phyloP scores from a whole-genome alignment of 2,888 invertebrate genomes.

The Drosophila pegasa region DNA sequence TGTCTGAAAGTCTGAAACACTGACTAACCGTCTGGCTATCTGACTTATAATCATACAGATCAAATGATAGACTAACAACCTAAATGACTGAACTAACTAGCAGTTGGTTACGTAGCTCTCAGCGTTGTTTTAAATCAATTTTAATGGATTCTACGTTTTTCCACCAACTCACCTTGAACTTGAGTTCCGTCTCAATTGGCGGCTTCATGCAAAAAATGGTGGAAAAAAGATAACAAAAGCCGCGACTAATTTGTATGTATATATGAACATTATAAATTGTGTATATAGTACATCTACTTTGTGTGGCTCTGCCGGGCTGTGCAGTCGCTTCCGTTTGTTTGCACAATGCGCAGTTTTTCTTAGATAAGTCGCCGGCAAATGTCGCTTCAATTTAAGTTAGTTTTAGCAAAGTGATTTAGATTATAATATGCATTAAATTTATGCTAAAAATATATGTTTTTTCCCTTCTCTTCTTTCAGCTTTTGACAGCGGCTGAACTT shows the following conservation, averaged over 20 bases:
- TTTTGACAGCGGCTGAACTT: slow-evolving; percentile 27
- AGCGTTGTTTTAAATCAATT: slow-evolving; percentile 44
- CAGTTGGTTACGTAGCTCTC: slow-evolving; percentile 21
- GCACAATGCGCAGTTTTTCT: slow-evolving; percentile 69
- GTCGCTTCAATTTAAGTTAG: slow-evolving; percentile 21
- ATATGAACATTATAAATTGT: slow-evolving; percentile 6
- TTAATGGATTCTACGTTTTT: slow-evolving; percentile 30
- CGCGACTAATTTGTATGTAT: slow-evolving; percentile 38
- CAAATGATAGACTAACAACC: not conserved
- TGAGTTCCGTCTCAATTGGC: slow-evolving; percentile 54
- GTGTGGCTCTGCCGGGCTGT: slow-evolving; percentile 31
- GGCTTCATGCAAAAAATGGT: slow-evolving; percentile 14
- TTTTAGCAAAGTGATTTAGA: slow-evolving; percentile 49
- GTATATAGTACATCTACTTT: slow-evolving; percentile 27
- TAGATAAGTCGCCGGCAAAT: slow-evolving; percentile 55
- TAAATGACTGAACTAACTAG: not conserved
- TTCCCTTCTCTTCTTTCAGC: slow-evolving; percentile 21
- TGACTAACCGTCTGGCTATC: not conserved
- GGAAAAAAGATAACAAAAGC: slow-evolving; percentile 29
- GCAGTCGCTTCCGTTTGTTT: slow-evolving; percentile 53
- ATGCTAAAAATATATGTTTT: slow-evolving; percentile 35
- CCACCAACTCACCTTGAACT: slow-evolving; percentile 69
- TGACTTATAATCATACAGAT: not conserved
- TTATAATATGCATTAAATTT: slow-evolving; percentile 37
- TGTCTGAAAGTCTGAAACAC: not conserved